phyloP scores from a whole-genome alignment of 2,797 vertebrate genomes.

The Labeo calbasu region DNA sequence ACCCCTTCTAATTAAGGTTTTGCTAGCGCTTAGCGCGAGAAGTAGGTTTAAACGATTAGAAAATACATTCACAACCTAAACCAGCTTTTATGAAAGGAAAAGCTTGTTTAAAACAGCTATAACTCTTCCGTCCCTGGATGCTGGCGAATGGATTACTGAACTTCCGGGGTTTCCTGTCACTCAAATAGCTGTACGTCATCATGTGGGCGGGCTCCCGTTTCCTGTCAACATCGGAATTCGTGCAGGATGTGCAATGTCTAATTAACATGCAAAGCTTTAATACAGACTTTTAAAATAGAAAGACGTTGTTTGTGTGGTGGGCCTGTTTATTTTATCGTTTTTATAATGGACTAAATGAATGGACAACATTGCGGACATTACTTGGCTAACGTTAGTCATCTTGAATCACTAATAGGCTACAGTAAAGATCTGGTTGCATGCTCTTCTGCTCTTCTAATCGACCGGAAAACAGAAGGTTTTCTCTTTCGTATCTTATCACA shows the following conservation, averaged over 20 bases:
- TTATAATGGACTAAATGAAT: background rate
- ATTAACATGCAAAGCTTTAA: background rate
- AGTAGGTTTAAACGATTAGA: background rate
- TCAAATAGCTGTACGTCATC: background rate
- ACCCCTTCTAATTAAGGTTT: background rate
- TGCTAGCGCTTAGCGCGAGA: background rate
- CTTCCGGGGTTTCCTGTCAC: conserved; percentile 20
- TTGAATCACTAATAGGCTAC: background rate
- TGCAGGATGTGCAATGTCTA: background rate
- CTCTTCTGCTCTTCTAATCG: background rate
- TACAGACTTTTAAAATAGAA: background rate
- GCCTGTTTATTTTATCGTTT: background rate
- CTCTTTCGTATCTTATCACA: background rate
- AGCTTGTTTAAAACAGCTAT: background rate
- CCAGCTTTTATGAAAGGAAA: background rate
- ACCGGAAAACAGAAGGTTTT: background rate
- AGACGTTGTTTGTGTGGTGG: no score
- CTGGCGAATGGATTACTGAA: background rate
- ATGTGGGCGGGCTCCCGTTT: background rate
- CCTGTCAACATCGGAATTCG: conserved; percentile 22
- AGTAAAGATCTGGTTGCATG: background rate
- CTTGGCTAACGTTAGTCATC: background rate
- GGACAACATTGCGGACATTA: background rate
- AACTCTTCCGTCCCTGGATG: background rate
- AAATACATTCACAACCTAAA: background rate